Percentiles rank a stretch among this genome's conserved stretches.
Evolutionary conservation across 2,797 vertebrate genomes (phyloP).

Genomic region (Chromis chromis): DNA sequence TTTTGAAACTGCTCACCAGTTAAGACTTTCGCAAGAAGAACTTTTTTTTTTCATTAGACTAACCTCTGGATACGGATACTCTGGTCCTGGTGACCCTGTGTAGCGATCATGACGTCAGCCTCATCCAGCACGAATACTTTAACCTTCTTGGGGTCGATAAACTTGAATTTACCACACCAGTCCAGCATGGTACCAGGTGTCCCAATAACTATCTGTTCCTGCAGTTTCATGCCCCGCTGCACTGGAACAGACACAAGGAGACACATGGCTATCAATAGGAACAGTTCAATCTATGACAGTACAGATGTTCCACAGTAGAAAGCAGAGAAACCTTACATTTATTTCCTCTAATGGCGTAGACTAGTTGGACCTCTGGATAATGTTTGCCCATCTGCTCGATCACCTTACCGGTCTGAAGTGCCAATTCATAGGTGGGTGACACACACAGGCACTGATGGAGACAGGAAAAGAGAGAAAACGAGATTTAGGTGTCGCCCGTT

Average conservation of each 20-base stretch:
- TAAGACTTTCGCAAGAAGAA: neutral
- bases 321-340: conserved; percentile 86
- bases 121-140: conserved; percentile 97
- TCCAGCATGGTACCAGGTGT: conserved; percentile 96
- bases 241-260: conserved; percentile 79
- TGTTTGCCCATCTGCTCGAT: conserved; percentile 97
- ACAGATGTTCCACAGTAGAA: neutral
- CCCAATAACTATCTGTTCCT: conserved; percentile 96
- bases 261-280: neutral
- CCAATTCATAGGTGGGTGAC: conserved; percentile 96
- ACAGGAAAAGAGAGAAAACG: neutral
- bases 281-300: neutral
- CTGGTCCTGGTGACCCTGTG: conserved; percentile 98
- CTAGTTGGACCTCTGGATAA: conserved; percentile 92
- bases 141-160: conserved; percentile 97
- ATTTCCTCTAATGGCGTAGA: conserved; percentile 96
- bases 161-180: conserved; percentile 96
- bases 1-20: neutral
- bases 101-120: conserved; percentile 98
- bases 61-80: conserved; percentile 99
- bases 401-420: conserved; percentile 96
- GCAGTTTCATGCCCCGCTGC: conserved; percentile 91
- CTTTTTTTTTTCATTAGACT: conserved; percentile 13
- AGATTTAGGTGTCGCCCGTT: neutral
- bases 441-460: conserved; percentile 92